Base-by-base conservation (phyloP, 2,797 vertebrate species). In the Crenuchus spilurus region DNA sequence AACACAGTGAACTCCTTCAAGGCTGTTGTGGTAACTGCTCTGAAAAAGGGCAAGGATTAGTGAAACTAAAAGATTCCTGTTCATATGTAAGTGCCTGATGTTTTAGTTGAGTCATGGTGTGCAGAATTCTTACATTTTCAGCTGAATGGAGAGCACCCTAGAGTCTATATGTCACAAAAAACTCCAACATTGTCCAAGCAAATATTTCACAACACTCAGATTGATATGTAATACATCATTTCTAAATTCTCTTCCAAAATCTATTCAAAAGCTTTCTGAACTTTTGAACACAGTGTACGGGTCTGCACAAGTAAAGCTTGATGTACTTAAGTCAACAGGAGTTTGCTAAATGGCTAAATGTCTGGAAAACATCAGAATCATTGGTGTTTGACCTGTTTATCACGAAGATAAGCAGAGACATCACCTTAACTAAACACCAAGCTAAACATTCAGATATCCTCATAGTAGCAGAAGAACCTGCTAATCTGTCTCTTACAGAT, bases 321-420 rank as follows among this genome's bases (percentile, higher is more conserved):
- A 16, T 62, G 26, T 37, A 20, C 14, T 20, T 26, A 24, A 67
- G 13, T 51, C 52, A 74, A 22, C n/a, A 9, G 28, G 18, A 64
- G 64, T 81, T 48, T 76, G 52, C 37, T 51, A 63, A 57, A 48
- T 18, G 49, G 51, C 35, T 63, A 64, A 63, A 64, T 46, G 69
- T 77, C 77, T 82, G 77, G 72, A 80, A 42, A 75, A 65, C 60
- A 69, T 82, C 70, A 74, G n/a, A 18, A 49, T 18, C 16, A 30
- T 46, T 64, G 74, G 28, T 55, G 70, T 58, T n/a, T 75, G 79
- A 77, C 75, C 55, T 33, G 67, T 71, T 24, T 22, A 22, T 9
- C 61, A 57, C 49, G 24, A 42, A 70, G 51, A 71, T 76, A 70
- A 65, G 67, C 60, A 72, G 24, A 71, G 68, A 65, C n/a, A 49